phyloP scores from a whole-genome alignment of 2,888 invertebrate species.

The Volucella inflata region DNA sequence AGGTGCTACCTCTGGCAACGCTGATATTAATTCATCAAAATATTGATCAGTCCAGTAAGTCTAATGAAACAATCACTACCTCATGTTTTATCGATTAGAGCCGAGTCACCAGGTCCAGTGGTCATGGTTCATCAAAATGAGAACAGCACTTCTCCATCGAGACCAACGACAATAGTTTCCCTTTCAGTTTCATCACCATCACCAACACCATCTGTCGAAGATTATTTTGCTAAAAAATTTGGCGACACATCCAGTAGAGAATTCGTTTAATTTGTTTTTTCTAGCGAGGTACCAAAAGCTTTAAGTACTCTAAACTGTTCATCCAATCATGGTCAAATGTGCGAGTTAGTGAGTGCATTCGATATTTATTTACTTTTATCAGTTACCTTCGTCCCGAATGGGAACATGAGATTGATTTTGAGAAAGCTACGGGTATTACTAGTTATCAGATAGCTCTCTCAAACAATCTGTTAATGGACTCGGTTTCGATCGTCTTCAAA shows the following conservation, averaged over 20 bases:
- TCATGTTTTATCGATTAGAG: conserved; percentile 57
- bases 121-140: conserved; percentile 31
- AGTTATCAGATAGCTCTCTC: neutral
- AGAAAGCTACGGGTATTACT: too few relatives aligned
- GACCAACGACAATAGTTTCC: conserved; percentile 77
- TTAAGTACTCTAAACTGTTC: conserved; percentile 31
- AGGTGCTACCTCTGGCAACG: conserved; percentile 57
- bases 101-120: conserved; percentile 53
- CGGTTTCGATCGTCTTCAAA: neutral
- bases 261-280: conserved; percentile 53
- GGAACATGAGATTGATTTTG: neutral
- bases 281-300: conserved; percentile 30
- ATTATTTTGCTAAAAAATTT: conserved; percentile 95
- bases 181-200: conserved; percentile 80
- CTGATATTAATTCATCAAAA: conserved; percentile 38
- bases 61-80: conserved; percentile 56
- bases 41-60: conserved; percentile 56
- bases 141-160: conserved; percentile 26
- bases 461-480: too few relatives aligned
- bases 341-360: too few relatives aligned
- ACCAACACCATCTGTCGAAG: conserved; percentile 89
- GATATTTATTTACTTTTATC: too few relatives aligned
- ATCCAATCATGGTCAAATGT: too few relatives aligned
- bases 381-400: too few relatives aligned
- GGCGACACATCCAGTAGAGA: conserved; percentile 85